A percentile compares a stretch with the other conserved stretches of the same genome.
Conservation (phyloP, 2,797 vertebrate species). For the Lepus townsendii region DNA sequence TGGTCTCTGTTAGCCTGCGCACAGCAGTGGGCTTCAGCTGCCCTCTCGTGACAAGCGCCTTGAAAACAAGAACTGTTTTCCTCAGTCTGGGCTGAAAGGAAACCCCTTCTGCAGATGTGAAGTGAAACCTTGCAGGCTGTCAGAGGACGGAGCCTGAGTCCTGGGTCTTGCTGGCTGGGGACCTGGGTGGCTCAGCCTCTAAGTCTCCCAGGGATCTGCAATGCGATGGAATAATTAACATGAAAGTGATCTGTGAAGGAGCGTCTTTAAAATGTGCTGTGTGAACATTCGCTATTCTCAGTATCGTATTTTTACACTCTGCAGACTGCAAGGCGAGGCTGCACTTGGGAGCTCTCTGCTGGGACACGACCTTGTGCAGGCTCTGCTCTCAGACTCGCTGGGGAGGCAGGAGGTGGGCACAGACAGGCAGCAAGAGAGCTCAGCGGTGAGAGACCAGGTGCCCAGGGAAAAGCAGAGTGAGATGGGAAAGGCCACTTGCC, state of each 20-base stretch:
- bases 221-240: neutral
- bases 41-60: no score
- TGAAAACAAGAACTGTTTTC: neutral
- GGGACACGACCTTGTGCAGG: neutral
- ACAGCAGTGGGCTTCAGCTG: no score
- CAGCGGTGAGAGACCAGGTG: neutral
- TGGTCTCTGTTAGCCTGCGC: no score
- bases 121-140: neutral
- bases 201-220: neutral
- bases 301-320: neutral
- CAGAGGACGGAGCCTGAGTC: no score
- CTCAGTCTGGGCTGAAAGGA: conserved; percentile 34
- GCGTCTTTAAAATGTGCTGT: neutral
- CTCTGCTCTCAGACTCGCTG: neutral
- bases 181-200: conserved; percentile 32
- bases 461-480: neutral
- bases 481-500: neutral
- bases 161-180: neutral
- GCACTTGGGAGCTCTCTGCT: neutral
- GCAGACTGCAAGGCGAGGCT: neutral
- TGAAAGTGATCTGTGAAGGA: neutral
- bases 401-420: neutral
- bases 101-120: conserved; percentile 29
- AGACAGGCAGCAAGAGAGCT: neutral
- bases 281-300: neutral